Evolutionary conservation across 2,113 vertebrate species (phyloP).

Genomic region (Gila orcuttii): DNA sequence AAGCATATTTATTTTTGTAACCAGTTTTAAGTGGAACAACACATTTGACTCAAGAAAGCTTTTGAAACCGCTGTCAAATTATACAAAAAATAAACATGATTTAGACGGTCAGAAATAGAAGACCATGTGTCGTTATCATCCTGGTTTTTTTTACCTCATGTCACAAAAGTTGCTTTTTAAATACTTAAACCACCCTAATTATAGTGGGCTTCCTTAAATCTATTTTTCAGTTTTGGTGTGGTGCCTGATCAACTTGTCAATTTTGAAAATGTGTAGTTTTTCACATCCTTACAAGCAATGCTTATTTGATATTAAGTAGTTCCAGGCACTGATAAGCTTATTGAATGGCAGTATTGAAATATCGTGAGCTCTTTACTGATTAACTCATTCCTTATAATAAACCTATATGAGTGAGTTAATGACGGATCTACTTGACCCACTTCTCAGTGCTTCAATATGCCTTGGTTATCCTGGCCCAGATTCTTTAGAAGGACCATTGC

Average conservation of each 20-base stretch:
- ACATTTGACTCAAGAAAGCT: not conserved
- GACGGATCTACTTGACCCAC: constrained; percentile 43
- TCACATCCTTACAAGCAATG: not conserved
- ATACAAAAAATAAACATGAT: not conserved
- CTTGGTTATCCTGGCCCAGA: constrained; percentile 41
- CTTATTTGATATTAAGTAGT: not conserved
- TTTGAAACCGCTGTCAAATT: not conserved
- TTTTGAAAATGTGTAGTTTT: not conserved
- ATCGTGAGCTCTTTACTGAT: not conserved
- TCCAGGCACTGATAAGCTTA: not conserved
- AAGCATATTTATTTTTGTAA: constrained; percentile 9
- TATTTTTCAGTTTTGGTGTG: not conserved
- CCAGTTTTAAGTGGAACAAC: not conserved
- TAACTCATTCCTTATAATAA: constrained; percentile 4
- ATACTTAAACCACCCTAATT: not conserved
- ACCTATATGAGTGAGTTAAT: not conserved
- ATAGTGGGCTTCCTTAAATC: not conserved
- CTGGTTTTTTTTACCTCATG: not conserved
- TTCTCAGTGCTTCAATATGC: constrained; percentile 31
- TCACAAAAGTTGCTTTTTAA: not conserved
- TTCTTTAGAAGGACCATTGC: constrained; percentile 29
- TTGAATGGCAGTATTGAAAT: not conserved
- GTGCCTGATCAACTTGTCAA: not conserved
- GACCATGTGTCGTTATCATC: not conserved
- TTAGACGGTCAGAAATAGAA: not conserved